Evolutionary conservation across 2,888 invertebrate genomes (phyloP), one percentile per base, ranked within the genome.

Genomic region (Dromius quadrimaculatus): DNA sequence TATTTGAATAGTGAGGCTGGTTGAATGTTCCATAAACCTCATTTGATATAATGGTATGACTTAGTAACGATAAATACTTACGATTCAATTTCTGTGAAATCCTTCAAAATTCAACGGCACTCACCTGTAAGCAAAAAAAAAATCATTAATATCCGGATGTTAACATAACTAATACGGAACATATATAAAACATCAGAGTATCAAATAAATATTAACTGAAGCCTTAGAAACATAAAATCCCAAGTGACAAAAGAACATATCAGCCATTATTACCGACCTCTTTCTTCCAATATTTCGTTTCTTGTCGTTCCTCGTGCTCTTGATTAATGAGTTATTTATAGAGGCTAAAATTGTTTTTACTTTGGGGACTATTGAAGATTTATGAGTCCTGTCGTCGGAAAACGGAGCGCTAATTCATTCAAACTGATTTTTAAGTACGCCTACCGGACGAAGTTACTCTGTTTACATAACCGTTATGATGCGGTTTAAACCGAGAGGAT

Each of bases 321-420:
- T 65, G 65, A 65, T 65, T 65, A 65, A 65, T 54, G 65, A 65
- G 65, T 65, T 65, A 65, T 65, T 65, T 65, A 65, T 54, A 54
- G 65, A 38, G 20, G 65, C 65, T 65, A 54, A 65, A 54, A 65
- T 65, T 65, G 65, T 65, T 65, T 65, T 65, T 65, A 65, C 65
- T 65, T 65, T 38, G 54, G 65, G 65, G 36, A 15, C 28, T 65
- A 54, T 64, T 41, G 20, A 65, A 65, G 65, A 65, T 65, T 65
- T 65, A 65, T 54, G 65, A 50, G 65, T 15, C 11, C 36, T 15
- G 22, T 22, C 11, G 17, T 41, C 62, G 62, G 62, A 62, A 38
- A 65, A 50, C 54, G 38, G 38, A 65, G 22, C 50, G 54, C 28
- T 65, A 65, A 65, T 65, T 65, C 54, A 50, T 54, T 65, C 65